Percentiles rank a stretch among this genome's conserved stretches.
Conservation (phyloP, 2,888 invertebrate genomes). For the Drosophila meridiana region DNA sequence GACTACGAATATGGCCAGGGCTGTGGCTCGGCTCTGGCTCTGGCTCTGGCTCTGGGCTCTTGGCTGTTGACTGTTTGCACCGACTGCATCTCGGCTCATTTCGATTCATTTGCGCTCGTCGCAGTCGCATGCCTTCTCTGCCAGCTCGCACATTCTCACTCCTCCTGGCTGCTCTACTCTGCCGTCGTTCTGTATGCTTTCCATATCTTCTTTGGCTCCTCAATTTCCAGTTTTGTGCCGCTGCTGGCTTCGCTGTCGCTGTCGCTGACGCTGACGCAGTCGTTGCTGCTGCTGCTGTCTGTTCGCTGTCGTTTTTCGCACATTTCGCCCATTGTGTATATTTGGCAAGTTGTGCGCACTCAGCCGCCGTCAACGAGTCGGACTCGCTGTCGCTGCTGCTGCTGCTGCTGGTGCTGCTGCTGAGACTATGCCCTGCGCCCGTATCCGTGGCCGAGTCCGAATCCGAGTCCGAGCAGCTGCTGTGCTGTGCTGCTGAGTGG, state of each 20-base stretch:
- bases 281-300: constrained; percentile 21
- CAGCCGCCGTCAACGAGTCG: constrained; percentile 55
- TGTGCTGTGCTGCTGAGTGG: constrained; percentile 48
- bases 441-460: constrained; percentile 31
- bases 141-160: constrained; percentile 15
- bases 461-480: constrained; percentile 43
- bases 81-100: constrained; percentile 67
- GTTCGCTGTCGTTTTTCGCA: constrained; percentile 67
- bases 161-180: constrained; percentile 37
- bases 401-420: background rate
- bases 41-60: constrained; percentile 24
- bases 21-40: constrained; percentile 20
- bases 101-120: constrained; percentile 52
- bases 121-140: constrained; percentile 4
- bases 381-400: constrained; percentile 27
- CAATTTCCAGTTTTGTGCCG: constrained; percentile 67
- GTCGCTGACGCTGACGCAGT: background rate
- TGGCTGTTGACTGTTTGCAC: constrained; percentile 29
- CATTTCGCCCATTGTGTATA: constrained; percentile 73
- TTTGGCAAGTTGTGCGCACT: constrained; percentile 73
- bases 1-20: constrained; percentile 34
- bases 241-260: constrained; percentile 7
- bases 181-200: constrained; percentile 30
- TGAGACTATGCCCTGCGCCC: constrained; percentile 20
- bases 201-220: constrained; percentile 62